Evolutionary conservation across 2,113 vertebrate species (phyloP), one percentile per base, ranked within the genome.

Genomic region (Tragelaphus scriptus): DNA sequence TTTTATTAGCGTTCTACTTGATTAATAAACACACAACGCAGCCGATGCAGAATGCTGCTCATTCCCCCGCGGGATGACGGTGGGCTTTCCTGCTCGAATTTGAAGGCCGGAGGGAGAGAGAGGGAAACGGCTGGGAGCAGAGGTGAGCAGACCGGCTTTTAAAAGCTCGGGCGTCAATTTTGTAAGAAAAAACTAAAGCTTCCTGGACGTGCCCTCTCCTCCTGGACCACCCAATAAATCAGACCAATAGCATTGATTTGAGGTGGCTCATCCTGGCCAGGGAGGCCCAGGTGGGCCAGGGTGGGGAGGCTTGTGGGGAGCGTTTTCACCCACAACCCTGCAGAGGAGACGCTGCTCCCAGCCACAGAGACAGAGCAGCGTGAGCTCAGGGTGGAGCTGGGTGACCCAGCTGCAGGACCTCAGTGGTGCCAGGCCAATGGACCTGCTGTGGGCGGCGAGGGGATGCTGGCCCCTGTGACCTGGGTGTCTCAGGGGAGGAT

Each of bases 11-110:
- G 96, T 98, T 98, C 90, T 97, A 97, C 98, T 98, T 98, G 98
- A 98, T 97, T 98, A 97, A 98, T 98, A 98, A 98, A 98, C 98
- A 98, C 97, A 98, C 97, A 98, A 87, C 98, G 98, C 77, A 96
- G 95, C 90, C 97, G 96, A 96, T 92, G 85, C 93, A 94, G 91
- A 95, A 94, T 91, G 59, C 55, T 85, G 96, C 98, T 95, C 97
- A 36, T 51, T 97, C 93, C 97, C 84, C 93, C 63, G 15, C 11
- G 17, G 97, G 96, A 94, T 21, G 68, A 40, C n/a, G 65, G 87
- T 63, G 81, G 53, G 75, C 81, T 79, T 95, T 96, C 97, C 55
- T 75, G 95, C 80, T 49, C 75, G 95, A 65, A 88, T 82, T 93
- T 96, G 95, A 94, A 85, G 97, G 85, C 4, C 3, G 7, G 47